Percentiles rank a stretch among this genome's conserved stretches.
These are phyloP conservation scores for Zingel zingel DNA, from an alignment of 2,113 vertebrate species.

Conservation along the genomic window DNA sequence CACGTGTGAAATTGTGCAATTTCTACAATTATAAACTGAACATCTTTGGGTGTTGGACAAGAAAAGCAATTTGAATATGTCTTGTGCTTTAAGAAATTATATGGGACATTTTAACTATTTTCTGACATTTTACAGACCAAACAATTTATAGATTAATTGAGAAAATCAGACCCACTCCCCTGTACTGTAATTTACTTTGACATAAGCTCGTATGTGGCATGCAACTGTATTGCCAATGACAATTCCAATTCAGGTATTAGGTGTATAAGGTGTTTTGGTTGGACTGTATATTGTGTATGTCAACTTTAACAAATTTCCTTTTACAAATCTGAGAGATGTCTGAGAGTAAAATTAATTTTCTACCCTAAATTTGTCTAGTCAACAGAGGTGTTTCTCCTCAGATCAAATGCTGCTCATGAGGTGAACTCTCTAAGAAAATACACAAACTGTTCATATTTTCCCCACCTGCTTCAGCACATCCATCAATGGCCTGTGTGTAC, in stretches of 20 bases:
- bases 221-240: neutral
- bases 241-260: neutral
- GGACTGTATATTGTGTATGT: neutral
- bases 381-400: neutral
- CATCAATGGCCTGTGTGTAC: conserved; percentile 89
- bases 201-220: neutral
- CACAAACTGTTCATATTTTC: neutral
- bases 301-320: neutral
- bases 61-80: neutral
- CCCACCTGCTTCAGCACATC: conserved; percentile 84
- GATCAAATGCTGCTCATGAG: neutral
- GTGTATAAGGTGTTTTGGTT: neutral
- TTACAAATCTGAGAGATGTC: neutral
- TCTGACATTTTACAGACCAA: neutral
- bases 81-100: neutral
- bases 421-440: neutral
- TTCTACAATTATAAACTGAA: neutral
- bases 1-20: neutral
- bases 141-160: neutral
- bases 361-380: neutral
- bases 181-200: neutral
- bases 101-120: neutral
- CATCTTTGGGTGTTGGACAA: neutral
- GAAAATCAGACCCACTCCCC: neutral
- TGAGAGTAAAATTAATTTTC: neutral